Evolutionary conservation across 2,113 vertebrate genomes (phyloP).

Genomic region (Stigmatopora nigra): DNA sequence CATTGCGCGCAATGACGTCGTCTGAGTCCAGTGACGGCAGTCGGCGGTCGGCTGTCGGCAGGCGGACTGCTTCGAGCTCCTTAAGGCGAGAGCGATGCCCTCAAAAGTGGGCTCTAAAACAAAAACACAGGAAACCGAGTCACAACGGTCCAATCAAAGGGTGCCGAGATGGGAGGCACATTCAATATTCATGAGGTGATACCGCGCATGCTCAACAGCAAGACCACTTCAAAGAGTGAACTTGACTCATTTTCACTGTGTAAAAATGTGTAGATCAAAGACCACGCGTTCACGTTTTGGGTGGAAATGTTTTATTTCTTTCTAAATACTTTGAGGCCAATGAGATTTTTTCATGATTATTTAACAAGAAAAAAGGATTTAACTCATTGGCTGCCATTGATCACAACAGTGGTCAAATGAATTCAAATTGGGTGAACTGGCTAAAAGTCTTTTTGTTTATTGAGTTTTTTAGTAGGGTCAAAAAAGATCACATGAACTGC

Average conservation of each 20-base stretch:
- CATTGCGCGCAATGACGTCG: constrained; percentile 35
- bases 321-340: too few species aligned
- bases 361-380: too few species aligned
- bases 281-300: too few species aligned
- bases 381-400: too few species aligned
- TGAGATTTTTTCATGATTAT: too few species aligned
- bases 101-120: constrained; percentile 17
- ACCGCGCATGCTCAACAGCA: constrained; percentile 45
- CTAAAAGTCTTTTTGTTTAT: too few species aligned
- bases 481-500: too few species aligned
- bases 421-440: too few species aligned
- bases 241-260: too few species aligned
- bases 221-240: not conserved
- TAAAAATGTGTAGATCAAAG: too few species aligned
- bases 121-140: constrained; percentile 47
- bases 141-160: constrained; percentile 43
- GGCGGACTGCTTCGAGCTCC: not conserved
- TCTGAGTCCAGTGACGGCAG: constrained; percentile 31
- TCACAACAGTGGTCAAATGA: too few species aligned
- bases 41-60: not conserved
- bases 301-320: not conserved
- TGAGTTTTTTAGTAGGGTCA: too few species aligned
- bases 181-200: constrained; percentile 54
- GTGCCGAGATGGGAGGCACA: not conserved
- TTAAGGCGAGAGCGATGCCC: constrained; percentile 1